Evolutionary conservation across 2,888 invertebrate genomes (phyloP).

Genomic region (Limnephilus lunatus): DNA sequence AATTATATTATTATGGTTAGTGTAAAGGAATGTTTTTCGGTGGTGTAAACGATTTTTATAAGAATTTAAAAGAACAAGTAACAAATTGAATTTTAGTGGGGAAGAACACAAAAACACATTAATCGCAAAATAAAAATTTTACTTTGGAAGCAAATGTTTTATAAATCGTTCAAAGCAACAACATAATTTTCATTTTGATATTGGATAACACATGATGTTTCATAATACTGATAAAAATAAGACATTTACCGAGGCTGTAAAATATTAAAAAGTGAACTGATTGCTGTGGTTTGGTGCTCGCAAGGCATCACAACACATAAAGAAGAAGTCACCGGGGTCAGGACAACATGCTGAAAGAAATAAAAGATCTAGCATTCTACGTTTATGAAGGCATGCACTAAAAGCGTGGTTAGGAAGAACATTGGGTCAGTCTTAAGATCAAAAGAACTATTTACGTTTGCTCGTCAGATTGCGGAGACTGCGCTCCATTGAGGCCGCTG

Average conservation of each 20-base stretch:
- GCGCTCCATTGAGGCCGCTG: constrained; percentile 77
- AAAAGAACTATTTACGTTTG: constrained; percentile 79
- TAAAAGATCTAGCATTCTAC: neutral
- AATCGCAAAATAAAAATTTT: neutral
- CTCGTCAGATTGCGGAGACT: constrained; percentile 77
- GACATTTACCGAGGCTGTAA: neutral
- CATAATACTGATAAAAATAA: too few relatives aligned
- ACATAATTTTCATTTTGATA: neutral
- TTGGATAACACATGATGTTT: too few relatives aligned
- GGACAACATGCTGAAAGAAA: constrained; percentile 48
- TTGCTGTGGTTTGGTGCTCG: neutral
- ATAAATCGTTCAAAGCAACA: neutral
- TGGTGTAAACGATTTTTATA: neutral
- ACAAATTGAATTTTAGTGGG: neutral
- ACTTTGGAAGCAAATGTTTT: neutral
- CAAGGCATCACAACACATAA: neutral
- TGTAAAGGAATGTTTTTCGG: neutral
- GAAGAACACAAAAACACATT: neutral
- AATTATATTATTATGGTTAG: neutral
- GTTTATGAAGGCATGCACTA: constrained; percentile 39
- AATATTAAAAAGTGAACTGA: neutral
- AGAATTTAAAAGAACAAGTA: neutral
- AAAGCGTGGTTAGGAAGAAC: constrained; percentile 24
- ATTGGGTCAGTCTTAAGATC: constrained; percentile 20
- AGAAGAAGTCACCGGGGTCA: constrained; percentile 32